phyloP scores from a whole-genome alignment of 2,888 invertebrate genomes.

The Dryomyza anilis region DNA sequence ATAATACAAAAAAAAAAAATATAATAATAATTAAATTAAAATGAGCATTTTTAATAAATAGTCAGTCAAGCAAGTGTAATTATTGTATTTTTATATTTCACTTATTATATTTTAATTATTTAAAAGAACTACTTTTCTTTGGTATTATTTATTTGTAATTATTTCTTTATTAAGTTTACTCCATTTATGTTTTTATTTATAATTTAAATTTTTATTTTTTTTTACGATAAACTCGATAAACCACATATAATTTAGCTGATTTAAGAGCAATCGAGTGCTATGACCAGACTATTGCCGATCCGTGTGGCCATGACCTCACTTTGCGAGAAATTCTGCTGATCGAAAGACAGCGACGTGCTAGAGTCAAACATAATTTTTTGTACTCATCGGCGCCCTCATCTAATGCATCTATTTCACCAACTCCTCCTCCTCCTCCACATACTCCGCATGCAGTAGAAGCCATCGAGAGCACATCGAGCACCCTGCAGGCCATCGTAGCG shows the following conservation, averaged over 20 bases:
- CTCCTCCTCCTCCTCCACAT: slow-evolving; percentile 29
- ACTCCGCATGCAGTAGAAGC: slow-evolving; percentile 22
- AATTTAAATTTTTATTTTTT: slow-evolving; percentile 34
- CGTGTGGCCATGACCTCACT: slow-evolving; percentile 38
- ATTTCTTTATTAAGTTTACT: slow-evolving; percentile 1
- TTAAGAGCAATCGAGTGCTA: slow-evolving; percentile 50
- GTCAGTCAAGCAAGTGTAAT: too few species aligned
- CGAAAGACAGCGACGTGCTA: slow-evolving; percentile 54
- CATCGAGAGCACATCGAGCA: slow-evolving; percentile 36
- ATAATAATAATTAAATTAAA: too few species aligned
- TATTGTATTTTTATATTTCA: too few species aligned
- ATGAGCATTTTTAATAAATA: too few species aligned
- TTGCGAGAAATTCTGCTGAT: slow-evolving; percentile 53
- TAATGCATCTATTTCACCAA: slow-evolving; percentile 44
- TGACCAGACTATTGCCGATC: slow-evolving; percentile 33
- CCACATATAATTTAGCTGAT: slow-evolving; percentile 44
- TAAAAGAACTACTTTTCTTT: too few species aligned
- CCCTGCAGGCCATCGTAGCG: slow-evolving; percentile 33
- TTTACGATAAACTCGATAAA: slow-evolving; percentile 30
- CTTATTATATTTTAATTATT: too few species aligned
- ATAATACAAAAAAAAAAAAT: too few species aligned
- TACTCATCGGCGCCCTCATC: slow-evolving; percentile 55
- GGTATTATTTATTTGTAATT: slow-evolving; percentile 31
- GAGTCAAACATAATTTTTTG: slow-evolving; percentile 57
- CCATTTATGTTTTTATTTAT: slow-evolving; percentile 28